Percentiles rank a stretch among this genome's conserved stretches.
These are phyloP conservation scores for Semotilus atromaculatus DNA, from an alignment of 2,797 vertebrate species.

Conservation along the genomic window DNA sequence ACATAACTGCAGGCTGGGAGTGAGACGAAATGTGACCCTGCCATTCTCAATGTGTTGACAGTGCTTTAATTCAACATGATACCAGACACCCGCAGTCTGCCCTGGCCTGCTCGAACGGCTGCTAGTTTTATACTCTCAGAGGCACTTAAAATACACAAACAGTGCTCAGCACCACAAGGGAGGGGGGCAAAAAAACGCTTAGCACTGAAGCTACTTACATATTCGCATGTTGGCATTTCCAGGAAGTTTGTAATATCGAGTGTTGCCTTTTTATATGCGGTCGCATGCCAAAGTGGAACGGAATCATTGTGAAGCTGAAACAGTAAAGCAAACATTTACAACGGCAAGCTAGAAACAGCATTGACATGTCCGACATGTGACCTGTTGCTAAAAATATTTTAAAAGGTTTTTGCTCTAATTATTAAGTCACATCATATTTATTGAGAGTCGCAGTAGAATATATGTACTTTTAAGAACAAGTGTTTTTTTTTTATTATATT, in stretches of 20 bases:
- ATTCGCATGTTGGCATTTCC: conserved; percentile 25
- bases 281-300: conserved; percentile 47
- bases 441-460: neutral
- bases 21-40: conserved; percentile 74
- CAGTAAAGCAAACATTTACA: neutral
- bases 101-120: conserved; percentile 72
- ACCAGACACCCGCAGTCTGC: conserved; percentile 79
- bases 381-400: neutral
- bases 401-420: neutral
- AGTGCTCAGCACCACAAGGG: conserved; percentile 52
- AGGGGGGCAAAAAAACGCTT: conserved; percentile 26
- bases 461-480: neutral
- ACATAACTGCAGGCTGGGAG: conserved; percentile 68
- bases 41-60: conserved; percentile 81
- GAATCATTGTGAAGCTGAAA: conserved; percentile 1
- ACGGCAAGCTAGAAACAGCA: neutral
- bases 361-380: neutral
- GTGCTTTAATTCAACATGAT: conserved; percentile 84
- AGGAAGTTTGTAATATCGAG: conserved; percentile 22
- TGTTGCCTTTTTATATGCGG: conserved; percentile 10
- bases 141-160: conserved; percentile 83
- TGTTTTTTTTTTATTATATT: neutral
- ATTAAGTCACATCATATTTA: neutral
- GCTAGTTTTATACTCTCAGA: conserved; percentile 80
- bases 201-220: conserved; percentile 53